Evolutionary conservation across 2,888 invertebrate species (phyloP), one percentile per base, ranked within the genome.

Genomic region (Epsilonema sp.): DNA sequence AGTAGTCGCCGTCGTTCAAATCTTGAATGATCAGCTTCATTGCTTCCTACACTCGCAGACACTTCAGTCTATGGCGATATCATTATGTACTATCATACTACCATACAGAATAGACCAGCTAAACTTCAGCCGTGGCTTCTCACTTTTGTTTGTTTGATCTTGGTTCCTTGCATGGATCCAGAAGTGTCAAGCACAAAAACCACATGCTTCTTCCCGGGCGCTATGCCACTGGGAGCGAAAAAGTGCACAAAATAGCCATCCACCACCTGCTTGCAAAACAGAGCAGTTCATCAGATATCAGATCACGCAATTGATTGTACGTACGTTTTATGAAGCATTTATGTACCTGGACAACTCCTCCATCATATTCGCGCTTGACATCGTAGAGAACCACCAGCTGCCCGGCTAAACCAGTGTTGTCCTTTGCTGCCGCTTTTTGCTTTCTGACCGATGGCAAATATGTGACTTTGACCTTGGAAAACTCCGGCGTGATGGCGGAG

Each of bases 171-270:
- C 80, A 80, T 80, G 45, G 79, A 79, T 5, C 79, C 78, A 25
- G 78, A 79, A 0, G 77, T 75, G 61, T 81, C 80, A 57, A 80
- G 67, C 20, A 80, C 76, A 61, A 80, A 80, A 11, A 80, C 72
- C 3, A 77, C 76, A 57, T 77, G 74, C 61, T 79, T 79, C 48
- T 68, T 3, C 5, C 16, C 16, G 8, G 24, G 3, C 22, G 20
- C 67, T 49, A 77, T 62, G 23, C 74, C 70, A 3, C 67, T 63
- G 1, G 79, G 79, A 11, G 78, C 75, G 62, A 78, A 78, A 67
- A 78, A 79, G 58, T 80, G 79, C 1, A 79, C 78, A 64, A 80
- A 80, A 64, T 78, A 78, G 0, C 79, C 79, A 47, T 68, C 65
- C 38, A 65, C 62, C 23, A n/a, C 22, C 44, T 44, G 44, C 2